Conservation (phyloP, 1,140 invertebrate genomes). For the Aethina tumida region DNA sequence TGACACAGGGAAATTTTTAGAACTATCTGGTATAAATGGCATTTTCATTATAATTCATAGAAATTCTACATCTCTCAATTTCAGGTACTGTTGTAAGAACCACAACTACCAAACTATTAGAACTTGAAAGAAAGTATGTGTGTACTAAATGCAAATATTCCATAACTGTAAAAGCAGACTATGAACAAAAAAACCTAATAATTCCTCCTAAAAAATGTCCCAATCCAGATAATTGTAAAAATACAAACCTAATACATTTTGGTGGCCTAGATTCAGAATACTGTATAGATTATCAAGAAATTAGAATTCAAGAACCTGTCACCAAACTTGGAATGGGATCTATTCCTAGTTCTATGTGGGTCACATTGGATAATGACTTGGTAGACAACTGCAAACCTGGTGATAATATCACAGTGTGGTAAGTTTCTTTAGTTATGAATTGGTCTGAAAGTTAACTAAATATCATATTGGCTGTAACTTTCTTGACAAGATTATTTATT, state of each 20-base stretch:
- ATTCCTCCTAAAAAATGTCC: conserved; percentile 48
- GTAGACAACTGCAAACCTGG: conserved; percentile 82
- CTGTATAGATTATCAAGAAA: conserved; percentile 84
- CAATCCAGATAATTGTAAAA: conserved; percentile 48
- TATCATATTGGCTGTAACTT: conserved; percentile 5
- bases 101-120: conserved; percentile 65
- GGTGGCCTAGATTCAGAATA: conserved; percentile 49
- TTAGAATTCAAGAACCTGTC: conserved; percentile 76
- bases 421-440: conserved; percentile 20
- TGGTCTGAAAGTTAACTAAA: neutral
- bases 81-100: conserved; percentile 67
- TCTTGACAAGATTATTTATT: conserved; percentile 12
- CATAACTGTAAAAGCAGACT: conserved; percentile 54
- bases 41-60: neutral
- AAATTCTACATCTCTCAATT: conserved; percentile 20
- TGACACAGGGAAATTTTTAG: conserved; percentile 56
- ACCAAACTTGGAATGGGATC: conserved; percentile 58
- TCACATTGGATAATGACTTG: conserved; percentile 76
- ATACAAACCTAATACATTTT: conserved; percentile 41
- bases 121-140: conserved; percentile 59
- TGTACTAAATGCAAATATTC: conserved; percentile 71
- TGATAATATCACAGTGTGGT: conserved; percentile 79
- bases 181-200: conserved; percentile 55
- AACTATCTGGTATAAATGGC: conserved; percentile 41
- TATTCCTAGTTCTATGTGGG: conserved; percentile 68